phyloP scores from a whole-genome alignment of 2,797 vertebrate genomes.

The Pipistrellus kuhlii region DNA sequence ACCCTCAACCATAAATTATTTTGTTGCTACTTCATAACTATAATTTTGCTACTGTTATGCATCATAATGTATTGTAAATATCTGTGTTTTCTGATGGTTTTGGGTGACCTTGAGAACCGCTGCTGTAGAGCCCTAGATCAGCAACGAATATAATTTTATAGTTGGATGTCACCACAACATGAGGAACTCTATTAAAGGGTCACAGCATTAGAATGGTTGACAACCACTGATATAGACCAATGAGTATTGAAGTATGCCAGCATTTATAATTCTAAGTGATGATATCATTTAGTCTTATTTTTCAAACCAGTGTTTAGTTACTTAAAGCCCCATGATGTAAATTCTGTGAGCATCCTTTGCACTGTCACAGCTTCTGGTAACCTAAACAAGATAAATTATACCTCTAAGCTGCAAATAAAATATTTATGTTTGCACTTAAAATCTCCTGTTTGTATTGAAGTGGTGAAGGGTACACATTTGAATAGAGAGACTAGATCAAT shows the following conservation, averaged over 20 bases:
- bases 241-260: not conserved
- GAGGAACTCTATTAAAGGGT: too few relatives aligned
- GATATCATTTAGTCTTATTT: not conserved
- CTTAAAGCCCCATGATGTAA: not conserved
- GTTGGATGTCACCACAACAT: too few relatives aligned
- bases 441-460: not conserved
- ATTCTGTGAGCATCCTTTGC: not conserved
- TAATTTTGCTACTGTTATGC: too few relatives aligned
- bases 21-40: too few relatives aligned
- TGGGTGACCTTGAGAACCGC: too few relatives aligned
- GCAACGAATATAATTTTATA: too few relatives aligned
- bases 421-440: slow-evolving; percentile 20
- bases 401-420: not conserved
- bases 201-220: too few relatives aligned
- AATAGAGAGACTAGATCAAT: not conserved
- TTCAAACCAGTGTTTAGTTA: not conserved
- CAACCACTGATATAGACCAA: not conserved
- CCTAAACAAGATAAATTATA: not conserved
- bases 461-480: not conserved
- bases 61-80: too few relatives aligned
- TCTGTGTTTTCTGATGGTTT: too few relatives aligned
- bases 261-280: not conserved
- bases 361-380: not conserved
- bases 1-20: too few relatives aligned
- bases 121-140: too few relatives aligned